Base-by-base conservation (phyloP, 1,140 invertebrate species). In the Drosophila orena region DNA sequence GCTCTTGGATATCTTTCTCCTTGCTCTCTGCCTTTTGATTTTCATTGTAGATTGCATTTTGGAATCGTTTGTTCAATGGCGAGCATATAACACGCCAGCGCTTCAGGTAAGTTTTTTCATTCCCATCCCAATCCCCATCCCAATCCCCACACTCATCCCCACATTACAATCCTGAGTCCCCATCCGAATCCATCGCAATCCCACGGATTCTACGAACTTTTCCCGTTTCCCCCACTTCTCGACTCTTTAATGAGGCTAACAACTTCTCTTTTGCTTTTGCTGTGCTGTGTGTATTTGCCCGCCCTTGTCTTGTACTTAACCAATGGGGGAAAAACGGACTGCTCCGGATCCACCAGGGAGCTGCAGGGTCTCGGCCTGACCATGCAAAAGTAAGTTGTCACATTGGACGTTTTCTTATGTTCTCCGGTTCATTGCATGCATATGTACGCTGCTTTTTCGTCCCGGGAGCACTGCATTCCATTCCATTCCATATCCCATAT, bases 41-140 rank as follows among this genome's bases (percentile, higher is more conserved):
- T 74, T 69, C 75, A 71, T 85, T 76, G 64, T 89, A 91, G 90
- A 91, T 91, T 89, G 86, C 84, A 85, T 77, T 89, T 69, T 91
- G 90, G 90, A 91, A 91, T 88, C 90, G 90, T 71, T 79, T 91
- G 66, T 91, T 91, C 80, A 90, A 86, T 91, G 90, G 85, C 68
- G 90, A 85, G 61, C 77, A 86, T 46, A 85, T 89, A 77, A 80
- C 89, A 56, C 89, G 89, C 62, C 76, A 81, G 52, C 69, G 66
- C 38, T 91, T 91, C 85, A 91, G 90, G 90, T 91, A 86, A 86
- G 81, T 75, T 64, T 12, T 38, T n/a, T 46, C 7, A 42, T 15
- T 3, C 38, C 38, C 17, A 50, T 4, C n/a, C 49, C 27, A 22
- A 22, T 22, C 20, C 22, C 6, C 24, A 8, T 24, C 44, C 38